phyloP scores from a whole-genome alignment of 2,113 vertebrate genomes.

The Sceloporus tristichus region DNA sequence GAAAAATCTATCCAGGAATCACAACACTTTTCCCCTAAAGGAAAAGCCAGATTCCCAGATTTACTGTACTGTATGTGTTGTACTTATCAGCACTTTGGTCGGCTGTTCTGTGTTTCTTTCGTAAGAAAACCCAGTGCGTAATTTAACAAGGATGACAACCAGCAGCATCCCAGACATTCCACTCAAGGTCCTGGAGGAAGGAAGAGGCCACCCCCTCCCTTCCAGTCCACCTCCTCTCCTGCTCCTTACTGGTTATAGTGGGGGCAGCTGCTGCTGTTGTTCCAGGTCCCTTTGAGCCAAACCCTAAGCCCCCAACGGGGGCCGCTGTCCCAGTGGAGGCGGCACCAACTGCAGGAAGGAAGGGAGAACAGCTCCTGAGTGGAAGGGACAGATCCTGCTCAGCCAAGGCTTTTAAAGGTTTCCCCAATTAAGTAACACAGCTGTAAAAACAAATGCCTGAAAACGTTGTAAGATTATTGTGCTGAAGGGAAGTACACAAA shows the following conservation, averaged over 20 bases:
- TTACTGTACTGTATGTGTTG: too few species aligned
- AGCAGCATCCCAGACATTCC: background rate
- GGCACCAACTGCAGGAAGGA: slow-evolving; percentile 61
- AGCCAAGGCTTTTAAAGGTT: background rate
- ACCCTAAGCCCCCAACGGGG: slow-evolving; percentile 55
- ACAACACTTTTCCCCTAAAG: too few species aligned
- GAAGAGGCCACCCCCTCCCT: background rate
- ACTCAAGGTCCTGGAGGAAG: too few species aligned
- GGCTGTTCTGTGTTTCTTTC: too few species aligned
- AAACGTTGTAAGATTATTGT: too few species aligned
- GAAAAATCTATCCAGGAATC: too few species aligned
- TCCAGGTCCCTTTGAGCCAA: slow-evolving; percentile 74
- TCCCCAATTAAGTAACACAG: background rate
- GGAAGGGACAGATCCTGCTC: background rate
- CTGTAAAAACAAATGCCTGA: too few species aligned
- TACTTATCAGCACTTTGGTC: too few species aligned
- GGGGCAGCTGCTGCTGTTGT: slow-evolving; percentile 36
- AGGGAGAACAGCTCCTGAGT: fast-evolving
- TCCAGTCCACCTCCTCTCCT: background rate
- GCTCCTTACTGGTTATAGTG: slow-evolving; percentile 51
- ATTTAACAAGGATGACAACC: background rate
- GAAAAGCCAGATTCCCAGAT: too few species aligned
- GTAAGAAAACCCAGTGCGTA: too few species aligned
- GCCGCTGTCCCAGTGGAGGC: slow-evolving; percentile 60
- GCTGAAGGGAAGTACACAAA: background rate